Percentiles rank a stretch among this genome's conserved stretches.
These are phyloP conservation scores for Oscarella lobularis DNA, from an alignment of 37 sponge, comb jelly and placozoan species.

Conservation along the genomic window DNA sequence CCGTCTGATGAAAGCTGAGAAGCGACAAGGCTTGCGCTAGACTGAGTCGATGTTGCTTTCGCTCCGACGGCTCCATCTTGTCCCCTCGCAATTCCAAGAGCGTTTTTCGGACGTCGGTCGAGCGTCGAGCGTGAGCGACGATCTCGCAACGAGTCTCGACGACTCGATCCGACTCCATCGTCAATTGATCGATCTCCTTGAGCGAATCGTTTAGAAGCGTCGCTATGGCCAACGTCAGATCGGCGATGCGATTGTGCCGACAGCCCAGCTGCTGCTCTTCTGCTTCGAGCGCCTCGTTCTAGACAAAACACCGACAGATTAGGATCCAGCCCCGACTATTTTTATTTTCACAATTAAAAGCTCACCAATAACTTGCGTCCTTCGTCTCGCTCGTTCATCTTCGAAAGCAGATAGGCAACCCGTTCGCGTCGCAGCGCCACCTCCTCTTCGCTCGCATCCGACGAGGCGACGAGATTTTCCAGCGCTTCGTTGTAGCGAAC, in stretches of 20 bases:
- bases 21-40: background rate
- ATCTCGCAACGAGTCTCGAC: background rate
- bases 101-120: background rate
- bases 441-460: background rate
- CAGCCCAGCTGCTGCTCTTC: background rate
- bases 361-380: background rate
- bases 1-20: background rate
- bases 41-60: too few species aligned
- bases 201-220: background rate
- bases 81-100: background rate
- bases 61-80: background rate
- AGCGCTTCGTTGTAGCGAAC: constrained; percentile 11
- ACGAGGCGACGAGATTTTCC: background rate
- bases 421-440: background rate
- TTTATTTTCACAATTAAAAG: too few species aligned
- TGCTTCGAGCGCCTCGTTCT: background rate
- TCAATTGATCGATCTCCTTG: background rate
- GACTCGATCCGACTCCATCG: background rate
- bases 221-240: background rate
- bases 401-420: background rate
- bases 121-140: background rate
- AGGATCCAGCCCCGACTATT: too few species aligned
- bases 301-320: background rate
- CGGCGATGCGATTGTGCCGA: background rate
- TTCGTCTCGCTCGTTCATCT: background rate